A percentile compares a stretch with the other conserved stretches of the same genome.
phyloP scores from a whole-genome alignment of 1,140 invertebrate genomes.

The Procambarus clarkii region DNA sequence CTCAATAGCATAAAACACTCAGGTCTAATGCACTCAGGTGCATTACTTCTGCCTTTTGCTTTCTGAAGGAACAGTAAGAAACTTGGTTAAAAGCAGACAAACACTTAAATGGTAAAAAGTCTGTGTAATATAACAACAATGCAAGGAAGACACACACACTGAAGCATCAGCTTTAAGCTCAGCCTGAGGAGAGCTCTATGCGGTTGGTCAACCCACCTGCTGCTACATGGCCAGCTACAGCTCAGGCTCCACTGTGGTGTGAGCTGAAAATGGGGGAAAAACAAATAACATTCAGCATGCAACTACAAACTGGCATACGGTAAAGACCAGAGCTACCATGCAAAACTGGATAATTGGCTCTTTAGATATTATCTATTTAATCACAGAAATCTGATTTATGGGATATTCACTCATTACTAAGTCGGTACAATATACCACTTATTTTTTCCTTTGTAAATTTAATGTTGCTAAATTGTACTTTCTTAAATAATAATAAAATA shows the following conservation, averaged over 20 bases:
- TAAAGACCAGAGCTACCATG: conserved; percentile 61
- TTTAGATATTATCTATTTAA: neutral
- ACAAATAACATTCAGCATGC: conserved; percentile 66
- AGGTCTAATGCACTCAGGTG: no score
- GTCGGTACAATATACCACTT: no score
- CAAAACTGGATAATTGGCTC: conserved; percentile 14
- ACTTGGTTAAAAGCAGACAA: no score
- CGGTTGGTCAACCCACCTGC: conserved; percentile 50
- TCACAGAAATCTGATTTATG: neutral
- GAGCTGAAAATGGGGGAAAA: conserved; percentile 59
- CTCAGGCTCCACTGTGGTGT: conserved; percentile 62
- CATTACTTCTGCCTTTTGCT: no score
- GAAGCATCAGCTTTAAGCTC: conserved; percentile 45
- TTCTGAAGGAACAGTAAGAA: no score
- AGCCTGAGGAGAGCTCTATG: conserved; percentile 32
- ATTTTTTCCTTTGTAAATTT: no score
- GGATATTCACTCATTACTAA: no score
- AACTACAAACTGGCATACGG: conserved; percentile 66
- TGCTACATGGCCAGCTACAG: conserved; percentile 59
- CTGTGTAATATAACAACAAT: conserved; percentile 10
- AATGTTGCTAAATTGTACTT: no score
- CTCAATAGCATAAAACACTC: no score
- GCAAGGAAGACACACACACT: conserved; percentile 24
- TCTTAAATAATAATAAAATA: no score
- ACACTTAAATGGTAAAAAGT: no score